Evolutionary conservation across 2,888 invertebrate genomes (phyloP).

Genomic region (Andrena fulva): DNA sequence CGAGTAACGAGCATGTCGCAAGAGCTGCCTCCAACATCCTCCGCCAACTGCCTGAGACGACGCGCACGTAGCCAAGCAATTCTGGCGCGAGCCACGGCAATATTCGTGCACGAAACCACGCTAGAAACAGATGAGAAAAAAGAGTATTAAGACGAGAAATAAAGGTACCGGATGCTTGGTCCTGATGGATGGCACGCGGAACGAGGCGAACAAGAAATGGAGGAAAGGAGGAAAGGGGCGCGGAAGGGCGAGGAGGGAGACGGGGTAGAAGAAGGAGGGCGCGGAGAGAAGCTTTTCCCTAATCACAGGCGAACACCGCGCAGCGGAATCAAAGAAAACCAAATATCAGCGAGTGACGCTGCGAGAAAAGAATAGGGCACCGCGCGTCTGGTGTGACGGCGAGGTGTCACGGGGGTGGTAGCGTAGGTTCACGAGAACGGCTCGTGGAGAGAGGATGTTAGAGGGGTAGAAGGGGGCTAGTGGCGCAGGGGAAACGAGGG

Average conservation of each 20-base stretch:
- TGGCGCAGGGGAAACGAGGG: slow-evolving; percentile 63
- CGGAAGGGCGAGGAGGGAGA: neutral
- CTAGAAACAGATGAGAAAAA: neutral
- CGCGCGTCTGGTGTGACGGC: slow-evolving; percentile 58
- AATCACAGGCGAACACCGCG: slow-evolving; percentile 67
- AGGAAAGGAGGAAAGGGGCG: neutral
- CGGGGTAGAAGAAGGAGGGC: slow-evolving; percentile 33
- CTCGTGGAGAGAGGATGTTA: slow-evolving; percentile 56
- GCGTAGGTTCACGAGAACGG: slow-evolving; percentile 52
- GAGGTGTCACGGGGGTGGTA: slow-evolving; percentile 65
- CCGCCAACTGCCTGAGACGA: neutral
- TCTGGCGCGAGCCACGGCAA: neutral
- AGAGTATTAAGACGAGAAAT: slow-evolving; percentile 19
- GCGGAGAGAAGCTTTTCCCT: slow-evolving; percentile 67
- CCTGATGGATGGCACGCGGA: slow-evolving; percentile 38
- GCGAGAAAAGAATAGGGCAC: slow-evolving; percentile 65
- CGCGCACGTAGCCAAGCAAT: neutral
- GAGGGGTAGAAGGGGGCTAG: slow-evolving; percentile 50
- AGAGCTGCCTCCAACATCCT: too few relatives aligned
- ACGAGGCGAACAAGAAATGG: slow-evolving; percentile 24
- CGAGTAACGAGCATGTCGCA: neutral
- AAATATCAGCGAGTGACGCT: slow-evolving; percentile 70
- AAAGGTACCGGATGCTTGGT: slow-evolving; percentile 40
- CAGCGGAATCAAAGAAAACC: slow-evolving; percentile 73
- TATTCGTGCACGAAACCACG: slow-evolving; percentile 10